Evolutionary conservation across 2,113 vertebrate species (phyloP).

Genomic region (Psilopsiagon aurifrons): DNA sequence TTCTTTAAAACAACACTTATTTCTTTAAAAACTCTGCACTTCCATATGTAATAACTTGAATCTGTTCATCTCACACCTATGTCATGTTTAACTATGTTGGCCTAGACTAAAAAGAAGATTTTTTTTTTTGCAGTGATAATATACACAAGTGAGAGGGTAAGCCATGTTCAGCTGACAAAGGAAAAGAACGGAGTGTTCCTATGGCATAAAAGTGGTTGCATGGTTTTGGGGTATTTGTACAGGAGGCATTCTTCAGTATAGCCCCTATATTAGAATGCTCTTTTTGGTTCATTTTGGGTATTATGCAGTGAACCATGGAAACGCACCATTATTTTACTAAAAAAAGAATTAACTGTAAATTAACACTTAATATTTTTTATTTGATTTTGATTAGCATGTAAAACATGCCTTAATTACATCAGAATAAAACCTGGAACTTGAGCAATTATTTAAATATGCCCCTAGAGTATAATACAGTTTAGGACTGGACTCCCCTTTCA

Average conservation of each 20-base stretch:
- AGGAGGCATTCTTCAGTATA: not conserved
- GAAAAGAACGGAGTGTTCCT: not conserved
- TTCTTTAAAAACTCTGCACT: not conserved
- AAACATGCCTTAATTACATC: conserved; percentile 19
- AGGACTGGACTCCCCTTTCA: not conserved
- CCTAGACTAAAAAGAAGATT: not conserved
- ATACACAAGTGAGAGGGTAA: not conserved
- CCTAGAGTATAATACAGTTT: conserved; percentile 17
- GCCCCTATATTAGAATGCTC: not conserved
- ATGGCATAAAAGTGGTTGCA: not conserved
- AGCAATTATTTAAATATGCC: conserved; percentile 49
- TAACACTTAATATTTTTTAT: conserved; percentile 10
- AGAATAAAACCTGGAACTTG: conserved; percentile 40
- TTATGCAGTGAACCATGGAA: not conserved
- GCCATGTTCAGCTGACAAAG: not conserved
- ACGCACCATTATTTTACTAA: not conserved
- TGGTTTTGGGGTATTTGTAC: not conserved
- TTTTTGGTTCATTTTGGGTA: not conserved
- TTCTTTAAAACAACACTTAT: not conserved
- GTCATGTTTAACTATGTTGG: not conserved
- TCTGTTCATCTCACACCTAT: not conserved
- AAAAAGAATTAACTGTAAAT: conserved; percentile 16
- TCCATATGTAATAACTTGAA: not conserved
- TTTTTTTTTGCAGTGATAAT: not conserved
- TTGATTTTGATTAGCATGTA: conserved; percentile 30